Evolutionary conservation across 2,888 invertebrate genomes (phyloP).

Genomic region (Amiota communis): DNA sequence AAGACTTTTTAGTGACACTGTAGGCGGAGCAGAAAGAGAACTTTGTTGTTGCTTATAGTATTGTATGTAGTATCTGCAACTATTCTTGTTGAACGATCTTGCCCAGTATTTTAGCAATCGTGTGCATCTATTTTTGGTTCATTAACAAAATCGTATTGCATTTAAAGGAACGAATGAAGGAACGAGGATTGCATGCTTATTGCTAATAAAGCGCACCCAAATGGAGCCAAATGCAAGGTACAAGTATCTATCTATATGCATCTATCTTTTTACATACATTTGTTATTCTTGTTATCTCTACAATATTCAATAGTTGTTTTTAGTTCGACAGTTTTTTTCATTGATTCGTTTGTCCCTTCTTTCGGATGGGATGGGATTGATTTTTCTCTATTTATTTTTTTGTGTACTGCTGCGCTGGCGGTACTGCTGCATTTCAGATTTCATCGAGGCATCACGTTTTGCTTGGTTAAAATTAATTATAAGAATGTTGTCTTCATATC

Average conservation of each 20-base stretch:
- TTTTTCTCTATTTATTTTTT: slow-evolving; percentile 34
- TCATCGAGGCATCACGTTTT: slow-evolving; percentile 62
- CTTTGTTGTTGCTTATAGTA: slow-evolving; percentile 28
- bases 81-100: neutral
- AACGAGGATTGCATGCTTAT: neutral
- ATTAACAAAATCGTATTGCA: slow-evolving; percentile 61
- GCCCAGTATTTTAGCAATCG: slow-evolving; percentile 42
- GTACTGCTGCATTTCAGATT: slow-evolving; percentile 61
- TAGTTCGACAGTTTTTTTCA: neutral
- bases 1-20: slow-evolving; percentile 65
- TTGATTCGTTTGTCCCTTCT: neutral
- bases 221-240: slow-evolving; percentile 26
- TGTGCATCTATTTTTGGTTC: slow-evolving; percentile 64
- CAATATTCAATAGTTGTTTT: too few species aligned
- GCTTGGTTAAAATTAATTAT: slow-evolving; percentile 70
- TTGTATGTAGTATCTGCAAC: slow-evolving; percentile 1
- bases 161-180: slow-evolving; percentile 47
- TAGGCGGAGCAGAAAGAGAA: slow-evolving; percentile 62
- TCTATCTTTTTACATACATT: neutral
- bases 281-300: neutral
- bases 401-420: slow-evolving; percentile 38
- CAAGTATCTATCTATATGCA: neutral
- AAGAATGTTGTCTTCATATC: slow-evolving; percentile 61
- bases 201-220: slow-evolving; percentile 58
- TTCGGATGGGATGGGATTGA: neutral